Evolutionary conservation across 1,140 invertebrate genomes (phyloP), one percentile per base, ranked within the genome.

Genomic region (Temnothorax longispinosus): DNA sequence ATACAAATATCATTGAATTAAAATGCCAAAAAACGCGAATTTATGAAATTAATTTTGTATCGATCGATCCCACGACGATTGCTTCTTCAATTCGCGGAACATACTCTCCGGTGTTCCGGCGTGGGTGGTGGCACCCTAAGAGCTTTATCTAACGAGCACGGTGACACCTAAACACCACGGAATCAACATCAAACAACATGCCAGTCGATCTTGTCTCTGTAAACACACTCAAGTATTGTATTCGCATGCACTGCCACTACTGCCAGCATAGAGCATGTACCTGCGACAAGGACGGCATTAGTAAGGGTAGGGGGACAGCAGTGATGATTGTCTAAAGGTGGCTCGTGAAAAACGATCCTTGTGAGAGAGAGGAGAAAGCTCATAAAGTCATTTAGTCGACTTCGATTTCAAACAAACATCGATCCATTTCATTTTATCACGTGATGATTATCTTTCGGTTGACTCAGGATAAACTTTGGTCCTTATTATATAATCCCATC

Each of bases 331-430:
- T 94, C 92, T 92, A 74, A 54, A 81, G 78, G 86, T 91, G 85
- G 82, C 88, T 86, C 72, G 60, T 93, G 93, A 94, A 94, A 95
- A 94, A 91, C 88, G 92, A 94, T 95, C 92, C 90, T 88, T 94
- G 93, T 92, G 93, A 93, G 92, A 93, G 89, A 72, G 44, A 77
- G 80, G 65, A 58, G 32, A 65, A 62, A 85, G 58, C 56, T 69
- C 50, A 44, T 27, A 15, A 87, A 69, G 47, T 21, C 18, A 27
- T 54, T 69, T n/a, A 2, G 4, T 47, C 50, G 44, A 47, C 10
- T 67, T 38, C 35, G 64, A 64, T 62, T 88, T 58, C 54, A 78
- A 64, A 38, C 21, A 77, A 77, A 77, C 47, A 35, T 78, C 10
- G 18, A 85, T 56, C 15, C 54, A 11, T 76, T 62, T 77, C 13